Conservation (phyloP, 2,797 vertebrate species). For the Argyrosomus regius region DNA sequence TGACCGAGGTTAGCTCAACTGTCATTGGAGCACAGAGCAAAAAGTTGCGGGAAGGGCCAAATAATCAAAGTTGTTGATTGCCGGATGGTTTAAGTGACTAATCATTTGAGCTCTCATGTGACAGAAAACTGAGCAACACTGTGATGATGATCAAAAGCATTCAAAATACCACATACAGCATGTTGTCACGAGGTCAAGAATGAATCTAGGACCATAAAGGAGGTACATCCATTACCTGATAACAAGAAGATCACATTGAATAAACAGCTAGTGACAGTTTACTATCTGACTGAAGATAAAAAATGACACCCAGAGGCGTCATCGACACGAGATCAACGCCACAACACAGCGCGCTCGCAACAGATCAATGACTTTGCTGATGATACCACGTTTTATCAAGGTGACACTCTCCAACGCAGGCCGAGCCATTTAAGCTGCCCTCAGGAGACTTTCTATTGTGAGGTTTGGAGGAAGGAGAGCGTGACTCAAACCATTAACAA, state of each 20-base stretch:
- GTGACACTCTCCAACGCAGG: conserved; percentile 51
- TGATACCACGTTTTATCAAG: conserved; percentile 50
- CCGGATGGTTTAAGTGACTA: no score
- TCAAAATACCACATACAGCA: neutral
- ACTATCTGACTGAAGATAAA: neutral
- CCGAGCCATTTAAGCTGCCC: conserved; percentile 52
- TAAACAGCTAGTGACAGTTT: neutral
- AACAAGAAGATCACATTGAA: neutral
- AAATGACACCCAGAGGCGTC: neutral
- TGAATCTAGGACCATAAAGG: neutral
- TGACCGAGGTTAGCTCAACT: no score
- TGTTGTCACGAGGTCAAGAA: neutral
- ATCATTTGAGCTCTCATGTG: neutral
- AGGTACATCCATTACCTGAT: neutral
- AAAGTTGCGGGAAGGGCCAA: no score
- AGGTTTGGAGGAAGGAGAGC: neutral
- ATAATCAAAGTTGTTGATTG: no score
- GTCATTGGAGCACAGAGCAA: no score
- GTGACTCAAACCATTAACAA: neutral
- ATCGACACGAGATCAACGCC: conserved; percentile 28
- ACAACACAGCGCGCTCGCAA: neutral
- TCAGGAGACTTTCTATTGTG: conserved; percentile 31
- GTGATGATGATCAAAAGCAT: neutral
- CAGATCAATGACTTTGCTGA: conserved; percentile 40
- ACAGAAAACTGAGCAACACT: neutral